Evolutionary conservation across 2,113 vertebrate species (phyloP), one percentile per base, ranked within the genome.

Genomic region (Callithrix jacchus): DNA sequence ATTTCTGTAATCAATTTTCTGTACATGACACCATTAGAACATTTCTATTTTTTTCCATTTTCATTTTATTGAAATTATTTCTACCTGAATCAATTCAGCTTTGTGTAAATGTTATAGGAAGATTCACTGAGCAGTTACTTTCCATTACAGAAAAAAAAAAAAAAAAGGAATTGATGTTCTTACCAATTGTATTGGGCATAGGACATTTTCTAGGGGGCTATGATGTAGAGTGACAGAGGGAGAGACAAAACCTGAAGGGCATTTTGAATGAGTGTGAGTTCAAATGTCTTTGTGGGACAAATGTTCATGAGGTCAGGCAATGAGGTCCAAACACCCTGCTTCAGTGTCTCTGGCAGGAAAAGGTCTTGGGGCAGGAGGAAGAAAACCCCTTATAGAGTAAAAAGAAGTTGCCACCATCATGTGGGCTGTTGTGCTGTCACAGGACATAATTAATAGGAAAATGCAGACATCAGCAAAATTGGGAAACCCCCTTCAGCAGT

Each of bases 1-100:
- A 52, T 13, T 82, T 20, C 42, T 45, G 1, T 64, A 47, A 87
- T 83, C 27, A 76, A n/a, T 93, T 84, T 91, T 94, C 77, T 90
- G 40, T 47, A 77, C 11, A 20, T 66, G 45, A 64, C 2, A 37
- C 25, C 8, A 87, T 85, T 45, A 76, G 37, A 70, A 4, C 13
- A 20, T 89, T 93, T 91, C 54, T 92, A 20, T 37, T 58, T 56
- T 47, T 70, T 89, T 93, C 87, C 47, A 90, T 77, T 94, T 93
- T 52, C 6, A 89, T 76, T 64, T 88, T 87, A 45, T 58, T 81
- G 70, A 37, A 85, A 84, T 79, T 20, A 47, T 90, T 96, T 93
- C 56, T 66, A 89, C 45, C 14, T 9, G 45, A 73, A 81, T 88
- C 45, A 93, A 6, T 71, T 84, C 23, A 40, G 30, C 47, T 73